Conservation (phyloP, 2,797 vertebrate genomes). For the Acanthiza pusilla region DNA sequence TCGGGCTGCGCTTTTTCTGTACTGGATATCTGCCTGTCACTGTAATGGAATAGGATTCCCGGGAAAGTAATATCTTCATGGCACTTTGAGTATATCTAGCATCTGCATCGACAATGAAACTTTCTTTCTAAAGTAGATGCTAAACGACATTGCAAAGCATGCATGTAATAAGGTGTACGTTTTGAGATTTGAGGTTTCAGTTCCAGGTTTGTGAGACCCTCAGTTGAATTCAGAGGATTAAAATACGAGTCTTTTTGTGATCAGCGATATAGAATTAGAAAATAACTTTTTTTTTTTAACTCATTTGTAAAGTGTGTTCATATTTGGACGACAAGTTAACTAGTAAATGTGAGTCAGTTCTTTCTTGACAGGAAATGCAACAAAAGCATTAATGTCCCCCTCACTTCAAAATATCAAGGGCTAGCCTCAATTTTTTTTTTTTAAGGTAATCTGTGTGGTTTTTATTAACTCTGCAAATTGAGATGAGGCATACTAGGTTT, state of each 20-base stretch:
- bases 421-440: neutral
- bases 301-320: neutral
- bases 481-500: neutral
- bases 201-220: neutral
- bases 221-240: neutral
- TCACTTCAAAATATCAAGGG: neutral
- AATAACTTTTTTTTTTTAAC: neutral
- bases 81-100: neutral
- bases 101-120: neutral
- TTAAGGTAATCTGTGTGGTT: neutral
- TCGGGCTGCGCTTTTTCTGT: neutral
- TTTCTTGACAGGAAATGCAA: neutral
- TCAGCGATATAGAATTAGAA: neutral
- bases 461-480: neutral
- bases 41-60: neutral
- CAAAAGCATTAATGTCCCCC: neutral
- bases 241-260: neutral
- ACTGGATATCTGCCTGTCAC: accelerated
- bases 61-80: neutral
- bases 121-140: neutral
- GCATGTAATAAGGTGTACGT: accelerated
- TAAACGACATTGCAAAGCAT: neutral
- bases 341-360: neutral
- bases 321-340: neutral
- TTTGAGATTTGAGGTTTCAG: neutral